Conservation (phyloP, 1,140 invertebrate genomes). For the Aplysia californica region DNA sequence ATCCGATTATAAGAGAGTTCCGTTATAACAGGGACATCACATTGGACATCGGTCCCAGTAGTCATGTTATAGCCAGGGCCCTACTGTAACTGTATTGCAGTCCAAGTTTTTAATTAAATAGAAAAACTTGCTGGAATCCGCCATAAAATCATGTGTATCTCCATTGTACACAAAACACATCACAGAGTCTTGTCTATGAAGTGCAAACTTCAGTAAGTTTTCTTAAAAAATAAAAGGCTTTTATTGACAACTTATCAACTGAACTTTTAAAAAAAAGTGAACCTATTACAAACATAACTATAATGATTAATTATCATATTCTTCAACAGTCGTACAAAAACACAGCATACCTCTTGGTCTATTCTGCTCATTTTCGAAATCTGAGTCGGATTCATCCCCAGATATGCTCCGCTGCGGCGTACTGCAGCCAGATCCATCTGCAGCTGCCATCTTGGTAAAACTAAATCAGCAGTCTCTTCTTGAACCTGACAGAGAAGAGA, state of each 20-base stretch:
- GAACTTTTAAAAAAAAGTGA: not conserved
- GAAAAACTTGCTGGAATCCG: too few species aligned
- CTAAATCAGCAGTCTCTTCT: conserved; percentile 28
- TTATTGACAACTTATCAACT: not conserved
- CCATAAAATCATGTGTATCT: too few species aligned
- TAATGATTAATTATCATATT: not conserved
- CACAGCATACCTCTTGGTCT: conserved; percentile 65
- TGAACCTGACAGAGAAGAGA: not conserved
- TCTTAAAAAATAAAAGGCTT: not conserved
- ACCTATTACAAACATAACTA: not conserved
- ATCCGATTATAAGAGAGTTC: too few species aligned
- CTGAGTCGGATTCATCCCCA: conserved; percentile 64
- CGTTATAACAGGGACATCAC: too few species aligned
- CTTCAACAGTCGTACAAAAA: not conserved
- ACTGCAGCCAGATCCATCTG: conserved; percentile 24
- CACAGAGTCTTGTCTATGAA: not conserved
- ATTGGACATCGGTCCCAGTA: too few species aligned
- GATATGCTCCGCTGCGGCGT: conserved; percentile 50
- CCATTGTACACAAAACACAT: too few species aligned
- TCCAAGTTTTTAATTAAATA: too few species aligned
- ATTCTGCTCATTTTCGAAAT: conserved; percentile 71
- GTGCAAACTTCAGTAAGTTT: not conserved
- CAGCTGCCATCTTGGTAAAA: not conserved
- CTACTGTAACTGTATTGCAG: too few species aligned
- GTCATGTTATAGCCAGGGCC: too few species aligned